A percentile compares a stretch with the other conserved stretches of the same genome.
Conservation (phyloP, 1,140 invertebrate species). For the Neodiprion pinetum region DNA sequence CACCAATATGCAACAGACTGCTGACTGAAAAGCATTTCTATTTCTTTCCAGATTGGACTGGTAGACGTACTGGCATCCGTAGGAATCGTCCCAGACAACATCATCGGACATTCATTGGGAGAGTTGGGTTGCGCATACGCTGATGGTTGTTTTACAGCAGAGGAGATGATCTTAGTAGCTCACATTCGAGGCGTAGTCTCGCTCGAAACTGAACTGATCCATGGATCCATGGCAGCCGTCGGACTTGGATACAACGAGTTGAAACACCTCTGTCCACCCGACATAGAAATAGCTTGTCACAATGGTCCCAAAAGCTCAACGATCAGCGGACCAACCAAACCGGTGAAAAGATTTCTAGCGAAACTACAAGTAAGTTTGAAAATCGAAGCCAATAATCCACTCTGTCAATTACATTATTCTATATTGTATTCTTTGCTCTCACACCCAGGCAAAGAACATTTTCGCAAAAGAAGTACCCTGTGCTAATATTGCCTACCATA, state of each 20-base stretch:
- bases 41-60: constrained; percentile 68
- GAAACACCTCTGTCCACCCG: constrained; percentile 57
- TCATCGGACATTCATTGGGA: constrained; percentile 83
- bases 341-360: constrained; percentile 52
- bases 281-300: constrained; percentile 75
- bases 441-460: constrained; percentile 72
- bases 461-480: constrained; percentile 78
- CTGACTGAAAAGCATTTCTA: background rate
- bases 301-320: constrained; percentile 75
- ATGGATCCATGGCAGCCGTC: constrained; percentile 86
- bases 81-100: constrained; percentile 74
- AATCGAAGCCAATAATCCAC: background rate
- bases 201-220: constrained; percentile 76
- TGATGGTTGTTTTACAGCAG: constrained; percentile 80
- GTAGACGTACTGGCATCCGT: constrained; percentile 73
- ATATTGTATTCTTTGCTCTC: background rate
- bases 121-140: constrained; percentile 85
- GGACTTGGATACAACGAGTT: constrained; percentile 71
- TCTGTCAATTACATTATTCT: background rate
- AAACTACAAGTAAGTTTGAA: constrained; percentile 54
- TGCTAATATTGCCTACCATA: constrained; percentile 77
- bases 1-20: background rate
- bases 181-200: constrained; percentile 88
- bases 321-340: constrained; percentile 71
- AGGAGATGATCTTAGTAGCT: constrained; percentile 79